Evolutionary conservation across 2,797 vertebrate genomes (phyloP), one percentile per base, ranked within the genome.

Genomic region (Cirrhinus mrigala): DNA sequence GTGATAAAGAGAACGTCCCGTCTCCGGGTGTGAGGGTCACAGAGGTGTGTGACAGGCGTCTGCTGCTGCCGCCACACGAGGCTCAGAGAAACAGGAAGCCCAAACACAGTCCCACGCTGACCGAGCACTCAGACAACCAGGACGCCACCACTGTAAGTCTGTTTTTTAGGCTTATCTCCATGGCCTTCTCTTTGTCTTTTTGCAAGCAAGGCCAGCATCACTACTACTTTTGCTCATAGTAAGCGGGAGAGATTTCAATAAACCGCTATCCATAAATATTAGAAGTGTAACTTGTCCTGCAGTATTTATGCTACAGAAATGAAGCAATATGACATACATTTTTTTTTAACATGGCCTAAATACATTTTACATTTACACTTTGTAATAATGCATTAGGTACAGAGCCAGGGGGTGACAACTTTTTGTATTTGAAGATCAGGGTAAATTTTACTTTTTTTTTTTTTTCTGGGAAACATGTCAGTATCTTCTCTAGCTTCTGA

Each of bases 1-100:
- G 94, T 92, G 96, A 98, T 93, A 99, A 99, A 92, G 97, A 98
- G 93, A 98, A 98, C 92, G 95, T 97, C 91, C 97, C 95, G 0
- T 97, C 95, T 79, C 94, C 90, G 73, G 88, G 94, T 80, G 90
- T 24, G 82, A 91, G 88, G 14, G 54, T 68, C 58, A 84, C 89
- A 11, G 95, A 96, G 84, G 96, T 96, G 71, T 90, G 91, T n/a
- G 92, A 91, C 90, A 93, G 88, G 86, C 94, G 91, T 90, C 84
- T 56, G 88, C 86, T 94, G 69, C 91, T 89, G 84, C 90, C 89
- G 8, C 89, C 81, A 1, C 90, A 92, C 88, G 95, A 92, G 87
- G 93, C 91, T 77, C 94, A 92, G 76, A 98, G 96, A 91, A 91
- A 94, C 79, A 96, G 96, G 91, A 96, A 95, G 81, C 94, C 94